Conservation (phyloP, 2,797 vertebrate genomes). For the Cetoscarus ocellatus region DNA sequence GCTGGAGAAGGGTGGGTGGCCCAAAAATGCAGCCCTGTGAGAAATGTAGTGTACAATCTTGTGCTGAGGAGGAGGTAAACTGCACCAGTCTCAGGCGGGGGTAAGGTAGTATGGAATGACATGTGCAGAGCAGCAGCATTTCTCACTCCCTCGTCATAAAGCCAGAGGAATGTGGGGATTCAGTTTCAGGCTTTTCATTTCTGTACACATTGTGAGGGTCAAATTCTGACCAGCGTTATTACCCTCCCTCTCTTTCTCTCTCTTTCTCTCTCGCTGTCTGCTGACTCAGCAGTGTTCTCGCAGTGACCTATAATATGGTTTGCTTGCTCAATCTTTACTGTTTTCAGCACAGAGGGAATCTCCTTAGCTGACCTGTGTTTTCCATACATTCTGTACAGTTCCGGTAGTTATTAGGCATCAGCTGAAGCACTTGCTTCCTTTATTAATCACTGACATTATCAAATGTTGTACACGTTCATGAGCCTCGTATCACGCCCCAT, state of each 20-base stretch:
- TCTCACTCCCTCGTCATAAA: slow-evolving; percentile 73
- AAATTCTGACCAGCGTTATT: slow-evolving; percentile 64
- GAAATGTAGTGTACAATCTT: slow-evolving; percentile 36
- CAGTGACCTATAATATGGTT: slow-evolving; percentile 68
- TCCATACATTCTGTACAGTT: slow-evolving; percentile 11
- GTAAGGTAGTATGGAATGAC: slow-evolving; percentile 48
- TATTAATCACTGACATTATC: slow-evolving; percentile 43
- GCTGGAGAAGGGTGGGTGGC: slow-evolving; percentile 71
- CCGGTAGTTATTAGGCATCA: slow-evolving; percentile 21
- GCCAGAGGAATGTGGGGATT: slow-evolving; percentile 75
- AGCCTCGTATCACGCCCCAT: slow-evolving; percentile 30
- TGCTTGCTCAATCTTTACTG: slow-evolving; percentile 54
- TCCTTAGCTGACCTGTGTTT: slow-evolving; percentile 47
- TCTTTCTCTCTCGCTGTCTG: slow-evolving; percentile 29
- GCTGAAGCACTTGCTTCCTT: slow-evolving; percentile 31
- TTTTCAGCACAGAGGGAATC: slow-evolving; percentile 46
- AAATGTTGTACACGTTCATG: slow-evolving; percentile 29
- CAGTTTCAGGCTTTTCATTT: slow-evolving; percentile 72
- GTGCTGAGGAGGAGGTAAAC: slow-evolving; percentile 33
- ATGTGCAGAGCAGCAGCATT: slow-evolving; percentile 60
- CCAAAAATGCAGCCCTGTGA: slow-evolving; percentile 32
- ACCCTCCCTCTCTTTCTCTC: slow-evolving; percentile 21
- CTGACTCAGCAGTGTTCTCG: slow-evolving; percentile 75
- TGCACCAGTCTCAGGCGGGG: slow-evolving; percentile 22
- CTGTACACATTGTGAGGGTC: slow-evolving; percentile 69